Conservation (phyloP, 2,797 vertebrate species). For the Triplophysa yarkandensis region DNA sequence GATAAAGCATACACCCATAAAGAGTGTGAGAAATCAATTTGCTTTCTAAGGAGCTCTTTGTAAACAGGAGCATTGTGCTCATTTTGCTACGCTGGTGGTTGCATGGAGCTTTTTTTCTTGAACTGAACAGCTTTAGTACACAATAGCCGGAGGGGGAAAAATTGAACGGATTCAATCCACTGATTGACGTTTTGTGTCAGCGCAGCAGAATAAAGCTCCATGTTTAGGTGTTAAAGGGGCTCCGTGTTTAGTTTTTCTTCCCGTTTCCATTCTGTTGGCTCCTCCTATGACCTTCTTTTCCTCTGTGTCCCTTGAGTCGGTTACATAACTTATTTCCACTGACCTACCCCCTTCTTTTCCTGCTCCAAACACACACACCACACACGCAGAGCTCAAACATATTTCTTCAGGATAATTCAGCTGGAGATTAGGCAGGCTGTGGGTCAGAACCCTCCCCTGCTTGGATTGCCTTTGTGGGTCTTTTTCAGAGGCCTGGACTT, state of each 20-base stretch:
- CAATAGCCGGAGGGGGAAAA: constrained; percentile 30
- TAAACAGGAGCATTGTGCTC: constrained; percentile 40
- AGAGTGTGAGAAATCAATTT: constrained; percentile 53
- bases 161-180: constrained; percentile 10
- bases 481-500: constrained; percentile 58
- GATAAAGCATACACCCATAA: constrained; percentile 46
- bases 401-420: constrained; percentile 54
- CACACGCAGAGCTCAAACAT: constrained; percentile 43
- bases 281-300: constrained; percentile 45
- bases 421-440: constrained; percentile 55
- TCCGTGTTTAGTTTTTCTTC: constrained; percentile 46
- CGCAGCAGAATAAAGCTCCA: constrained; percentile 29
- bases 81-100: constrained; percentile 44
- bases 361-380: constrained; percentile 22
- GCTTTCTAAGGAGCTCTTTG: constrained; percentile 51
- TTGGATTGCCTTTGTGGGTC: constrained; percentile 51
- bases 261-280: constrained; percentile 29
- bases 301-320: constrained; percentile 47
- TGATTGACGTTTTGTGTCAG: constrained; percentile 24
- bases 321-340: constrained; percentile 58
- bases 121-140: constrained; percentile 28
- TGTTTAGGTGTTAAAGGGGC: constrained; percentile 40
- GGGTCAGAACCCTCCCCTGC: constrained; percentile 51
- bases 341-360: constrained; percentile 47
- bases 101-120: constrained; percentile 28